A percentile compares a stretch with the other conserved stretches of the same genome.
These are phyloP conservation scores for Phalacrocorax brasilianus DNA, from an alignment of 2,113 vertebrate species.

Conservation along the genomic window DNA sequence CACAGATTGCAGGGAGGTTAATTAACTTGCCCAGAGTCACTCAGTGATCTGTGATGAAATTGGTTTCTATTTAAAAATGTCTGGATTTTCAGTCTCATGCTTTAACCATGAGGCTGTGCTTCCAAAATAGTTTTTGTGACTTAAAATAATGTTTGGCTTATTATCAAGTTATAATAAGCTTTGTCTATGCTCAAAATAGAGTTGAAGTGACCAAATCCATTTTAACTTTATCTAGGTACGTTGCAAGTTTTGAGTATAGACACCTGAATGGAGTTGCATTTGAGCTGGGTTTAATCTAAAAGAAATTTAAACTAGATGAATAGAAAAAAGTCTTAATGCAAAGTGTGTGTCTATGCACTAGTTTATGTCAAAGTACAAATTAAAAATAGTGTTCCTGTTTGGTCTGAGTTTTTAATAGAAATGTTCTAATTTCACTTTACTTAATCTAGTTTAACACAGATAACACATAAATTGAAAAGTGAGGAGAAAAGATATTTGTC, in stretches of 20 bases:
- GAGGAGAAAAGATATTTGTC: not conserved
- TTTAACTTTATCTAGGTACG: not conserved
- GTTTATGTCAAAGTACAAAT: not conserved
- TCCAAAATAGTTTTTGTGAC: not conserved
- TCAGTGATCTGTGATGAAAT: constrained; percentile 30
- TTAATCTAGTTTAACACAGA: not conserved
- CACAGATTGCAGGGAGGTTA: constrained; percentile 42
- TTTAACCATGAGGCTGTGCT: not conserved
- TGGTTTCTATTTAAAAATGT: constrained; percentile 12
- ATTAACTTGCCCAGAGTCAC: constrained; percentile 45
- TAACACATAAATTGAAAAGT: not conserved
- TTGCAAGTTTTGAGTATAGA: not conserved
- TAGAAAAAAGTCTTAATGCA: not conserved
- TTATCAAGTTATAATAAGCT: not conserved
- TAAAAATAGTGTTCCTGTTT: not conserved
- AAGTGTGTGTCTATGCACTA: not conserved
- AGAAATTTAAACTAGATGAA: not conserved
- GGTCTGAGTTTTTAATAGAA: not conserved
- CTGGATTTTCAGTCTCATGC: not conserved
- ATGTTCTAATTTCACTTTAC: not conserved
- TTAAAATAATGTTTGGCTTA: not conserved
- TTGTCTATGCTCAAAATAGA: not conserved
- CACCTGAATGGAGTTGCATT: not conserved
- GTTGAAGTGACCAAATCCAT: not conserved
- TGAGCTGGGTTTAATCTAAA: not conserved